phyloP scores from a whole-genome alignment of 2,888 invertebrate genomes.

The Andrena hattorfiana region DNA sequence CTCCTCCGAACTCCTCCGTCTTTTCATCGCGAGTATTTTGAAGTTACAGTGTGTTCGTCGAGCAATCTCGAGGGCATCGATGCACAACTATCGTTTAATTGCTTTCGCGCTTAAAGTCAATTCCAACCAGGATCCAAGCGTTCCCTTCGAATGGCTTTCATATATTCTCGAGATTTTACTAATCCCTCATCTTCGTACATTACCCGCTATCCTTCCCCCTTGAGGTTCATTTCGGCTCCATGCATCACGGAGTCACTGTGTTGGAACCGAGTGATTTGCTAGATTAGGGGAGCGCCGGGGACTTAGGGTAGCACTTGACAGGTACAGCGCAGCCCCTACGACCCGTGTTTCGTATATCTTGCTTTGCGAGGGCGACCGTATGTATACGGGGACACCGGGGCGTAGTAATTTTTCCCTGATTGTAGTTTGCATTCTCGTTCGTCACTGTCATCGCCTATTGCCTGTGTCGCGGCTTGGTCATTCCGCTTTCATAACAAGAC shows the following conservation, averaged over 20 bases:
- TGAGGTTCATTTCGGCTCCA: constrained; percentile 55
- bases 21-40: background rate
- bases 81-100: background rate
- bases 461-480: too few relatives aligned
- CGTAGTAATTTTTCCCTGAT: constrained; percentile 18
- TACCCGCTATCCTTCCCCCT: constrained; percentile 5
- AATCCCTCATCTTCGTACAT: constrained; percentile 35
- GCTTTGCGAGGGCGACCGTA: constrained; percentile 6
- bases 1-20: background rate
- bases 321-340: constrained; percentile 18
- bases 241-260: constrained; percentile 54
- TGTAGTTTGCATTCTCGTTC: too few relatives aligned
- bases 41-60: background rate
- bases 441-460: too few relatives aligned
- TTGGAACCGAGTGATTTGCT: constrained; percentile 60
- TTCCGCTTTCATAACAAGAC: too few relatives aligned
- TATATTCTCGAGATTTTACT: constrained; percentile 32
- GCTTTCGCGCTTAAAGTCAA: too few relatives aligned
- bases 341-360: constrained; percentile 49
- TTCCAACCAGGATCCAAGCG: too few relatives aligned
- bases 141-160: background rate
- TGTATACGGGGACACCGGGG: background rate
- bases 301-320: constrained; percentile 54
- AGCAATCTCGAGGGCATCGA: background rate
- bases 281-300: constrained; percentile 55